Conservation (phyloP, 2,888 invertebrate genomes). For the Therioaphis trifolii region DNA sequence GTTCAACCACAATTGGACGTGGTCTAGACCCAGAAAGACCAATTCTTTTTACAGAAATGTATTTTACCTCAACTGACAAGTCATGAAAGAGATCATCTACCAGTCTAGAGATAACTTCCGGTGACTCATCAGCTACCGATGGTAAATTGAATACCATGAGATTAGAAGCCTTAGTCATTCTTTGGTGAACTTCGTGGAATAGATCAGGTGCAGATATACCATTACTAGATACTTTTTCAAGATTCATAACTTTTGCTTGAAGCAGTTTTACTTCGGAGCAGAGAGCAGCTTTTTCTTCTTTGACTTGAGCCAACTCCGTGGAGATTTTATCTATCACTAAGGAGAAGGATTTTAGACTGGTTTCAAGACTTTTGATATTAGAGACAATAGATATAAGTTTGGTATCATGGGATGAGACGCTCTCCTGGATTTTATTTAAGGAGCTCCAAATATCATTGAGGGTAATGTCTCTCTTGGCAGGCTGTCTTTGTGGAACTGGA, state of each 20-base stretch:
- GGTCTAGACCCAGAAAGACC: neutral
- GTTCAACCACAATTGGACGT: constrained; percentile 4
- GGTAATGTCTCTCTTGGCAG: neutral
- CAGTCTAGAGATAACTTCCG: neutral
- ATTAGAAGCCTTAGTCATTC: neutral
- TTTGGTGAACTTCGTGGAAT: neutral
- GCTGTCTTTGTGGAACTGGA: neutral
- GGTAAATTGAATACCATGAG: neutral
- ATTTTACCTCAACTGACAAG: neutral
- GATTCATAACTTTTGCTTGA: neutral
- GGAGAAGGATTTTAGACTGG: neutral
- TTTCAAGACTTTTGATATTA: neutral
- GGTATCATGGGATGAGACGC: neutral
- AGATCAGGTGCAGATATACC: neutral
- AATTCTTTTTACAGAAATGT: neutral
- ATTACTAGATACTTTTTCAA: neutral
- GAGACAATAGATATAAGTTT: neutral
- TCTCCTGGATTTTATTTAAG: neutral
- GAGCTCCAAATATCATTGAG: neutral
- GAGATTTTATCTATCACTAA: neutral
- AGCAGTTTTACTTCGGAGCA: neutral
- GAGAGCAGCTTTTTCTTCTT: neutral
- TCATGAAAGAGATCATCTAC: too few species aligned
- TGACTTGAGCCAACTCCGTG: neutral
- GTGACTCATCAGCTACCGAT: neutral